Conservation (phyloP, 2,797 vertebrate genomes). For the Zenarchopterus dispar region DNA sequence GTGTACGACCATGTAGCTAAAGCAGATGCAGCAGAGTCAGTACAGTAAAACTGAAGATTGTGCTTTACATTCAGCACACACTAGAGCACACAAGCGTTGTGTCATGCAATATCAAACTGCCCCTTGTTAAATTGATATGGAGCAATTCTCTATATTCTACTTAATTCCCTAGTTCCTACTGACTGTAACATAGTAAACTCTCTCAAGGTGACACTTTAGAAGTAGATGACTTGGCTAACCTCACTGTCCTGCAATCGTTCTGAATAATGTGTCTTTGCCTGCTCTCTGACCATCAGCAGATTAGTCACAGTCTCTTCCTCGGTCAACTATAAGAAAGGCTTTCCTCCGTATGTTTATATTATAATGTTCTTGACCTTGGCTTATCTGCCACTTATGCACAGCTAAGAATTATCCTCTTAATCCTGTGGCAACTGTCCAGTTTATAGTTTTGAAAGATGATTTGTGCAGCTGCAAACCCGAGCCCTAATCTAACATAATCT, state of each 20-base stretch:
- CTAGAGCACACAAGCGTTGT: slow-evolving; percentile 14
- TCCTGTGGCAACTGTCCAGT: slow-evolving; percentile 44
- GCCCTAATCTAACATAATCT: neutral
- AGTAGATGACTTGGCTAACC: slow-evolving; percentile 66
- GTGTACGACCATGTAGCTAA: neutral
- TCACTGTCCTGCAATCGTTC: slow-evolving; percentile 70
- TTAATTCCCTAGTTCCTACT: slow-evolving; percentile 32
- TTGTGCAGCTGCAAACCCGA: slow-evolving; percentile 16
- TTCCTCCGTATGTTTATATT: slow-evolving; percentile 77
- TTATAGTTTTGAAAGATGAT: slow-evolving; percentile 35
- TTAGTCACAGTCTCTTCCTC: slow-evolving; percentile 75
- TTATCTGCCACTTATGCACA: slow-evolving; percentile 60
- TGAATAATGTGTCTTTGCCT: slow-evolving; percentile 83
- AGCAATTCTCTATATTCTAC: slow-evolving; percentile 38
- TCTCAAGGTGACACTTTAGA: slow-evolving; percentile 71
- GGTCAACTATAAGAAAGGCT: slow-evolving; percentile 66
- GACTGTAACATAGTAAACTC: slow-evolving; percentile 40
- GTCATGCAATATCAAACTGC: slow-evolving; percentile 26
- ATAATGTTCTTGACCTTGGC: slow-evolving; percentile 72
- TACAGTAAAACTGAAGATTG: slow-evolving; percentile 11
- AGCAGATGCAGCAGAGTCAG: slow-evolving; percentile 11
- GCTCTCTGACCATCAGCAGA: slow-evolving; percentile 78
- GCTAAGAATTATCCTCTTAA: slow-evolving; percentile 58
- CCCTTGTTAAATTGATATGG: slow-evolving; percentile 34
- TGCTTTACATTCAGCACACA: slow-evolving; percentile 28